Percentiles rank a stretch among this genome's conserved stretches.
phyloP scores from a whole-genome alignment of 2,113 vertebrate species.

The Calyptommatus sinebrachiatus region DNA sequence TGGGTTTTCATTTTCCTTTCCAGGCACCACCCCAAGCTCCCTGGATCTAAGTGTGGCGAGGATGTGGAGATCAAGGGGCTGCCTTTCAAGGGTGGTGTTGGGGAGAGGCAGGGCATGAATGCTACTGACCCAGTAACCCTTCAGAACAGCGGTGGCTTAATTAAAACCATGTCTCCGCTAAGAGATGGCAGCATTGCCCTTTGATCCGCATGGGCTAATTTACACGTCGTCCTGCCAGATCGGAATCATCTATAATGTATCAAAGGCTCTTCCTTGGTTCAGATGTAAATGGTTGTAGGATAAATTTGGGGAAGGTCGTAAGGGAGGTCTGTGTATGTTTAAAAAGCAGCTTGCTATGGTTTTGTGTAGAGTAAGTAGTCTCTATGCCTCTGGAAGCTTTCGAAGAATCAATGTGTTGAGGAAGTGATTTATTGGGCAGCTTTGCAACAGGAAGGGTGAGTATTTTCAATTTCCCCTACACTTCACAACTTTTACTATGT shows the following conservation, averaged over 20 bases:
- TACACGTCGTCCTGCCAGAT: slow-evolving; percentile 31
- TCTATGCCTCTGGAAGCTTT: background rate
- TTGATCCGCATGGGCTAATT: slow-evolving; percentile 50
- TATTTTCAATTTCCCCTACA: no score
- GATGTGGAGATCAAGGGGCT: slow-evolving; percentile 52
- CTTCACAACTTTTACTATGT: no score
- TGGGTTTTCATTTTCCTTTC: slow-evolving; percentile 38
- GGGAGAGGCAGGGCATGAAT: background rate
- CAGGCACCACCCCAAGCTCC: slow-evolving; percentile 18
- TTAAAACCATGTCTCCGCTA: slow-evolving; percentile 43
- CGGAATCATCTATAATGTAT: slow-evolving; percentile 57
- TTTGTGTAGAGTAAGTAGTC: slow-evolving; percentile 58
- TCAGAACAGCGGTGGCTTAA: slow-evolving; percentile 61
- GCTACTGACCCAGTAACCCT: slow-evolving; percentile 51
- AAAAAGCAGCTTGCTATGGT: slow-evolving; percentile 56
- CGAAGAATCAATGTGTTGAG: no score
- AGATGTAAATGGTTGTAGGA: slow-evolving; percentile 33
- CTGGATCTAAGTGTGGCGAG: slow-evolving; percentile 38
- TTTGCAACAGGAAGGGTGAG: no score
- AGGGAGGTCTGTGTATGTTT: slow-evolving; percentile 49
- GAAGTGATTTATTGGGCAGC: no score
- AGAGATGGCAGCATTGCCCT: slow-evolving; percentile 58
- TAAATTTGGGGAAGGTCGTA: slow-evolving; percentile 34
- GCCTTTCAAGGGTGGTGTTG: slow-evolving; percentile 45
- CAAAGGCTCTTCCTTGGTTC: slow-evolving; percentile 44